Evolutionary conservation across 1,140 invertebrate species (phyloP).

Genomic region (Drosophila insularis): DNA sequence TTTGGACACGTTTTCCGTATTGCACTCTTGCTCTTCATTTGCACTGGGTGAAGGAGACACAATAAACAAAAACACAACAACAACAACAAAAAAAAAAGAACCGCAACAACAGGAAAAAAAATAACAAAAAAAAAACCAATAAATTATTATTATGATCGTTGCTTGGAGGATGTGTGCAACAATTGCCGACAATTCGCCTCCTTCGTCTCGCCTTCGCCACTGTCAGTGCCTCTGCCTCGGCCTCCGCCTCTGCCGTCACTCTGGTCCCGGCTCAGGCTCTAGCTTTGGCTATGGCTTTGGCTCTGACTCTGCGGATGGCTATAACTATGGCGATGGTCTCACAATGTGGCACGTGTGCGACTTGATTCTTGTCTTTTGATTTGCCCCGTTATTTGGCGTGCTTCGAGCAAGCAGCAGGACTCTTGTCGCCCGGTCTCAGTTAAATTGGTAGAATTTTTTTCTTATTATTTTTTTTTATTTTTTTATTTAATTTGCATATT

Average conservation of each 20-base stretch:
- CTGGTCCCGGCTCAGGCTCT: slow-evolving; percentile 5
- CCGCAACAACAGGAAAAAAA: slow-evolving; percentile 6
- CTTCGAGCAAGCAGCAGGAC: not conserved
- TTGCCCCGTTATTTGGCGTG: not conserved
- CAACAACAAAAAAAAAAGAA: slow-evolving; percentile 26
- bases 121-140: slow-evolving; percentile 6
- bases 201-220: not conserved
- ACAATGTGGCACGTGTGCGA: slow-evolving; percentile 3
- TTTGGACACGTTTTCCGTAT: slow-evolving; percentile 51
- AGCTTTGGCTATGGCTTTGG: not conserved
- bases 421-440: not conserved
- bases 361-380: slow-evolving; percentile 2
- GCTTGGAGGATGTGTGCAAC: slow-evolving; percentile 36
- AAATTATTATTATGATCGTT: slow-evolving; percentile 11
- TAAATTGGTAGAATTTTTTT: not conserved
- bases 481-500: not conserved
- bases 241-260: slow-evolving; percentile 5
- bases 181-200: slow-evolving; percentile 40
- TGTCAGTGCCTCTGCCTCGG: too few species aligned
- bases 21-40: slow-evolving; percentile 43
- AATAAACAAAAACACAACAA: slow-evolving; percentile 51
- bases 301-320: not conserved
- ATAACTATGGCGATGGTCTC: not conserved
- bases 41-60: slow-evolving; percentile 50
- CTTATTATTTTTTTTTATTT: not conserved